Evolutionary conservation across 1,140 invertebrate species (phyloP).

Genomic region (Heliothis virescens): DNA sequence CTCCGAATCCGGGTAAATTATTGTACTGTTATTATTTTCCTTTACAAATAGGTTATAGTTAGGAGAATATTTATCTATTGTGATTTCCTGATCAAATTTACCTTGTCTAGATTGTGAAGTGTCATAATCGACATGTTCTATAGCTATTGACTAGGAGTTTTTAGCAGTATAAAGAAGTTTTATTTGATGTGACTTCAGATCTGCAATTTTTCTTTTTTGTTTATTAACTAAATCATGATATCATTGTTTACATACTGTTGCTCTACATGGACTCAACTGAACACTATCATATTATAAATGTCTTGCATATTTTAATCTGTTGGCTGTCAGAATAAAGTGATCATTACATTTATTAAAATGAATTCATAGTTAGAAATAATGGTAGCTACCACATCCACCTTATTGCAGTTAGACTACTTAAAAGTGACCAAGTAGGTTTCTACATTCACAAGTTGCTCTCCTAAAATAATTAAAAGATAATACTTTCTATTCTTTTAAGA

Average conservation of each 20-base stretch:
- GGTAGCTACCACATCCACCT: too few relatives aligned
- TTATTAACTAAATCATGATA: not conserved
- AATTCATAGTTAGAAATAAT: too few relatives aligned
- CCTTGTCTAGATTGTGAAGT: not conserved
- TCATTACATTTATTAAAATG: too few relatives aligned
- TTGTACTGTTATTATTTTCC: conserved; percentile 44
- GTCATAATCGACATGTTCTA: not conserved
- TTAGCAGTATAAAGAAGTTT: too few relatives aligned
- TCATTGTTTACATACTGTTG: conserved; percentile 32
- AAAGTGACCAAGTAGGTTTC: too few relatives aligned
- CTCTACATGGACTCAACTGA: not conserved
- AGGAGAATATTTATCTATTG: not conserved
- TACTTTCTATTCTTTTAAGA: too few relatives aligned
- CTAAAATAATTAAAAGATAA: too few relatives aligned
- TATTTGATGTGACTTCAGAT: not conserved
- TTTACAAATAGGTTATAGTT: conserved; percentile 36
- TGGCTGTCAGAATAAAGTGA: too few relatives aligned
- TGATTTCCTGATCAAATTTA: conserved; percentile 8
- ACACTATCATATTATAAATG: not conserved
- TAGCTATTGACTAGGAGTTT: too few relatives aligned
- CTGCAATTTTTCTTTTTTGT: not conserved
- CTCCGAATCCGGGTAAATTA: conserved; percentile 91
- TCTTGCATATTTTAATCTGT: not conserved
- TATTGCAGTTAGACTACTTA: too few relatives aligned
- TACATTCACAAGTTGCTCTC: too few relatives aligned